A percentile compares a stretch with the other conserved stretches of the same genome.
These are phyloP conservation scores for Danio rerio DNA, from an alignment of 2,113 vertebrate species.

Conservation along the genomic window DNA sequence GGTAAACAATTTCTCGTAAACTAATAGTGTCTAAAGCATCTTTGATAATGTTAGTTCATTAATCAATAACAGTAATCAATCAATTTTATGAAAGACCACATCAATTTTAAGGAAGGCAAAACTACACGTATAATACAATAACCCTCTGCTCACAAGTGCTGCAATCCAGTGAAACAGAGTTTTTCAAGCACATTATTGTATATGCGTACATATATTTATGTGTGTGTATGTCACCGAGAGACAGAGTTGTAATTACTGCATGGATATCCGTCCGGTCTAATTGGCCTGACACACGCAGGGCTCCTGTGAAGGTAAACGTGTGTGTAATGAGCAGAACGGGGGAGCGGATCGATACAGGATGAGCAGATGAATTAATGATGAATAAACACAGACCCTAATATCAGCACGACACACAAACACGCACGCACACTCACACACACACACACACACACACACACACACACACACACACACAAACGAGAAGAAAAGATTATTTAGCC, in stretches of 20 bases:
- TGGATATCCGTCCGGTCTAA: constrained; percentile 45
- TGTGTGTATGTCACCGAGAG: no score
- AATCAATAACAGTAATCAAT: no score
- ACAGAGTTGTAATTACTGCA: constrained; percentile 50
- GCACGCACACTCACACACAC: constrained; percentile 4
- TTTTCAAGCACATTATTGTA: no score
- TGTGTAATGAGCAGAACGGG: constrained; percentile 55
- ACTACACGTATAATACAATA: no score
- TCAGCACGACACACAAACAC: neutral
- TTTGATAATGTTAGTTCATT: no score
- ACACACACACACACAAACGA: constrained; percentile 2
- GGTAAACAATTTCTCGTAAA: no score
- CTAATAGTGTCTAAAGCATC: no score
- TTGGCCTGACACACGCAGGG: constrained; percentile 44
- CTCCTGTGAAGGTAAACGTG: constrained; percentile 52
- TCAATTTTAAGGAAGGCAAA: no score
- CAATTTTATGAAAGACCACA: no score
- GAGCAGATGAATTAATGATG: constrained; percentile 61
- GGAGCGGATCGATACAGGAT: constrained; percentile 55
- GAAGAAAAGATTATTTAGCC: constrained; percentile 1
- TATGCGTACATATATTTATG: no score
- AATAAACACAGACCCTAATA: constrained; percentile 46
- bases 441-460: neutral
- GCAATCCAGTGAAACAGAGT: no score
- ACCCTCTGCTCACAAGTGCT: no score